phyloP scores from a whole-genome alignment of 2,113 vertebrate species.

The Lipophrys pholis region DNA sequence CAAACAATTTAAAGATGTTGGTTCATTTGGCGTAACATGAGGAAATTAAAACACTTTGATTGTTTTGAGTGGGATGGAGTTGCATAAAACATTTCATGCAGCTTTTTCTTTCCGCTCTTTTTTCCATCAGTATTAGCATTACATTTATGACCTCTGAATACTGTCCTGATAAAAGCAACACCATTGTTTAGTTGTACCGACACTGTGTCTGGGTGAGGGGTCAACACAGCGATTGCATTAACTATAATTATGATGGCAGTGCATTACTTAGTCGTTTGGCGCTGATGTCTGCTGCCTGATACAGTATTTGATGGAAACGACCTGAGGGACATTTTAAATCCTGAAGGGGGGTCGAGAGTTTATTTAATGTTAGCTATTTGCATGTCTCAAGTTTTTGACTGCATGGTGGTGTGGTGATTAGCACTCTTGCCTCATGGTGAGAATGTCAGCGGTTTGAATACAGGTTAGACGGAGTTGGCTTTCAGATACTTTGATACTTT shows the following conservation, averaged over 20 bases:
- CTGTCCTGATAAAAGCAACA: conserved; percentile 27
- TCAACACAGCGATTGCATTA: conserved; percentile 28
- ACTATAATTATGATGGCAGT: conserved; percentile 28
- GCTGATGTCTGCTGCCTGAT: background rate
- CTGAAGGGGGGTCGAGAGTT: background rate
- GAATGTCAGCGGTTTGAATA: no score
- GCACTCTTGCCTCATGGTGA: no score
- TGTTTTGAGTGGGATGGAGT: conserved; percentile 10
- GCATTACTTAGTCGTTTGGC: conserved; percentile 31
- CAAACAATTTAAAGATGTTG: background rate
- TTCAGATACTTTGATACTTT: no score
- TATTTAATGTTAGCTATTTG: conserved; percentile 26
- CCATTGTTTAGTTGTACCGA: conserved; percentile 33
- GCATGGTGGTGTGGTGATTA: no score
- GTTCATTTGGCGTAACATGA: conserved; percentile 13
- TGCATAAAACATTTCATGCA: background rate
- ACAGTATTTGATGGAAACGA: conserved; percentile 18
- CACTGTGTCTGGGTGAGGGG: conserved; percentile 19
- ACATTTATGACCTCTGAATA: conserved; percentile 10
- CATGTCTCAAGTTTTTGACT: background rate
- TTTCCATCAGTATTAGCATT: conserved; percentile 32
- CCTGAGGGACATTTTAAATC: conserved; percentile 19
- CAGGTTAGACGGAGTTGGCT: no score
- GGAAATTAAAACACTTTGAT: conserved; percentile 13
- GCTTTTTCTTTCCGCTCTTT: background rate